A percentile compares a stretch with the other conserved stretches of the same genome.
Conservation (phyloP, 2,797 vertebrate species). For the Ctenosaura bakeri region DNA sequence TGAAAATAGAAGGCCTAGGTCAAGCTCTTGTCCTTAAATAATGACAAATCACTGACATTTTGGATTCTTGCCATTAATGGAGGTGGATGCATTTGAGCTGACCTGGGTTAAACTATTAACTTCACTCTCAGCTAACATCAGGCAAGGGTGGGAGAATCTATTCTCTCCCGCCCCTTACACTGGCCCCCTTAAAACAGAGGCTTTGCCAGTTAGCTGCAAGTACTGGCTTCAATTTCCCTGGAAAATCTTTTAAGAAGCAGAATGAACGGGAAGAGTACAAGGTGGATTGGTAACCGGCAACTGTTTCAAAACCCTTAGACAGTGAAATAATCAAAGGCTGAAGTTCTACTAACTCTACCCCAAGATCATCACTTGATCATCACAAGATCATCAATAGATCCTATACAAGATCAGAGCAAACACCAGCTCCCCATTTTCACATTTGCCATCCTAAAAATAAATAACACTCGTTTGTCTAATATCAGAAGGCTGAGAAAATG, state of each 20-base stretch:
- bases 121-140: background rate
- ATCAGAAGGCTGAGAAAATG: background rate
- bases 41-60: slow-evolving; percentile 1
- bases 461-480: background rate
- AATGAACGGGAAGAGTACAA: slow-evolving; percentile 9
- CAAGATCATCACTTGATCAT: background rate
- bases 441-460: background rate
- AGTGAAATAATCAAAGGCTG: background rate
- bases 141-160: background rate
- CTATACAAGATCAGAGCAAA: background rate
- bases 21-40: background rate
- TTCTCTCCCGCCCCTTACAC: background rate
- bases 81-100: background rate
- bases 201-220: background rate
- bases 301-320: slow-evolving; percentile 23
- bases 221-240: background rate
- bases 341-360: slow-evolving; percentile 18
- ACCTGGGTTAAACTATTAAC: background rate
- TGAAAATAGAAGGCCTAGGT: slow-evolving; percentile 13
- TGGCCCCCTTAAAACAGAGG: background rate
- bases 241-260: slow-evolving; percentile 9
- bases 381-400: too few relatives aligned
- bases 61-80: background rate
- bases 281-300: slow-evolving; percentile 19
- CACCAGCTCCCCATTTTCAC: background rate